Base-by-base conservation (phyloP, 2,888 invertebrate species). In the Ophonus ardosiacus region DNA sequence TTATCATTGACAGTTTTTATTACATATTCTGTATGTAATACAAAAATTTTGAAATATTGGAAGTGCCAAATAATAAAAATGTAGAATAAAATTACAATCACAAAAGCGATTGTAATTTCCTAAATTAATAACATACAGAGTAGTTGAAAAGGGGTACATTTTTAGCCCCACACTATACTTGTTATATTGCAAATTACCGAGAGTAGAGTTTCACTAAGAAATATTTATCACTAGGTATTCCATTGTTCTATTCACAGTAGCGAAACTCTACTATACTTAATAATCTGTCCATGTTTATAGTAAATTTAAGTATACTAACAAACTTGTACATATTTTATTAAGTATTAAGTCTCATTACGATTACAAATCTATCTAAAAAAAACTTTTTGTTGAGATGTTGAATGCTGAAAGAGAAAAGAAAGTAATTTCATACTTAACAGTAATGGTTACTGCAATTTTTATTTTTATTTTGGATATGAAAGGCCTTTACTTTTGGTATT, bases 251-350 rank as follows among this genome's bases (percentile, higher is more conserved):
- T 24, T 61, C 61, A 80, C 59, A 57, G 57, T 59, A 79, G 38
- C 31, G 56, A 59, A 80, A 80, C 76, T 76, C 76, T 76, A 76
- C 68, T 76, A 76, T 78, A 78, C 59, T 80, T 80, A 80, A 80
- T 61, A 80, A 57, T 78, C 80, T 80, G 80, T 80, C 80, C 80
- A 80, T 80, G 80, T 80, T 80, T 61, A 80, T 80, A 61, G 31
- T 38, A 80, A 24, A 79, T 31, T 57, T 79, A 59, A 59, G 79
- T 79, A 79, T 59, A 79, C 79, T 31, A 57, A 59, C 24, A 79
- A 18, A 57, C 17, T 61, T 80, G 59, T 80, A 59, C 13, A 78
- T 78, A 78, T 78, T 78, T 78, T 51, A 68, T 65, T 65, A 68
- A 38, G 24, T 24, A 68, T 40, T 40, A 74, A 68, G n/a, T 38